A percentile compares a stretch with the other conserved stretches of the same genome.
Conservation (phyloP, 92 coral and sea anemone genomes). For the Siderastrea siderea region DNA sequence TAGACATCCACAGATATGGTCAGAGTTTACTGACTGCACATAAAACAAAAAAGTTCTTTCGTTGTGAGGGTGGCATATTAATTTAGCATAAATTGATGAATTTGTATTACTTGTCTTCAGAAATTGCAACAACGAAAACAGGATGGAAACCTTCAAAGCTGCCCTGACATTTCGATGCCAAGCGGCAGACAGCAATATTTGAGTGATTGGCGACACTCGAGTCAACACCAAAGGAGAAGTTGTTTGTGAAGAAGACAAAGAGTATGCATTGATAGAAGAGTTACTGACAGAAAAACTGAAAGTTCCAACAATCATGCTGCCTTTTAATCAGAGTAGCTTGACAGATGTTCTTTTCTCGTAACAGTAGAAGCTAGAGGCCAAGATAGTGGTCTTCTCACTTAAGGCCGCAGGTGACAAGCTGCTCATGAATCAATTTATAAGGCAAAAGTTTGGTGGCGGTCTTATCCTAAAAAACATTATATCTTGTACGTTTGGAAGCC, state of each 20-base stretch:
- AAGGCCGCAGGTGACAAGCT: too few relatives aligned
- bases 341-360: not conserved
- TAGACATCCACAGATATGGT: too few relatives aligned
- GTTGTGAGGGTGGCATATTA: too few relatives aligned
- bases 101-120: not conserved
- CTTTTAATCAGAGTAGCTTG: not conserved
- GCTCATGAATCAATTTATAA: too few relatives aligned
- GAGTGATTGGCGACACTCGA: constrained; percentile 38
- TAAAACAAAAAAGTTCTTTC: too few relatives aligned
- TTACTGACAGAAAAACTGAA: not conserved
- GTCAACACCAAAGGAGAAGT: not conserved
- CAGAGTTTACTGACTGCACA: too few relatives aligned
- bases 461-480: too few relatives aligned
- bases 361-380: not conserved
- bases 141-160: constrained; percentile 34
- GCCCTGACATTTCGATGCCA: constrained; percentile 37
- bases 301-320: not conserved
- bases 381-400: constrained; percentile 7
- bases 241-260: not conserved
- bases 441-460: too few relatives aligned
- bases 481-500: too few relatives aligned
- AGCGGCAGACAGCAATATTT: not conserved
- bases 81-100: too few relatives aligned
- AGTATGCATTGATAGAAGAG: not conserved
- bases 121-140: constrained; percentile 1